Evolutionary conservation across 2,888 invertebrate genomes (phyloP).

Genomic region (Nemurella pictetii): DNA sequence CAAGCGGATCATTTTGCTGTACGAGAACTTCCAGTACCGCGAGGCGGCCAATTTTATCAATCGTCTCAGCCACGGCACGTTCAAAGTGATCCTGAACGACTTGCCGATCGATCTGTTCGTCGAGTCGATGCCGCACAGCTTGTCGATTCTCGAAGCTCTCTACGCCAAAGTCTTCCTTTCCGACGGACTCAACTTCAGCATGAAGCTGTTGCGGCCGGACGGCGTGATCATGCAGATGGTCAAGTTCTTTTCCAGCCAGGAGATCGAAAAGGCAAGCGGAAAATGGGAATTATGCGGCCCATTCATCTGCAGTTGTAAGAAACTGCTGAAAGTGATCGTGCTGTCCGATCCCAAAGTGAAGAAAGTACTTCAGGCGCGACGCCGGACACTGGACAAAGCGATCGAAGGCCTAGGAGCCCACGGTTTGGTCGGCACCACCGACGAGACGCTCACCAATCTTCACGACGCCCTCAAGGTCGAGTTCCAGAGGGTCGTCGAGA

Average conservation of each 20-base stretch:
- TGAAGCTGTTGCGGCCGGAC: constrained; percentile 59
- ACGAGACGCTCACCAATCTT: constrained; percentile 64
- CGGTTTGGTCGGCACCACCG: constrained; percentile 68
- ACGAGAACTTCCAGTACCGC: constrained; percentile 86
- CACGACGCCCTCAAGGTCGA: constrained; percentile 75
- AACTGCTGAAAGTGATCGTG: constrained; percentile 55
- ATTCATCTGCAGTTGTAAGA: constrained; percentile 52
- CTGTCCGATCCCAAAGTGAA: constrained; percentile 57
- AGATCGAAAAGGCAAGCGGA: constrained; percentile 45
- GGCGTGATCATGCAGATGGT: constrained; percentile 85
- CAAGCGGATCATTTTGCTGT: constrained; percentile 69
- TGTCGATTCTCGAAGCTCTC: constrained; percentile 83
- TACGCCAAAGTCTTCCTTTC: constrained; percentile 59
- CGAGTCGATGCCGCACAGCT: constrained; percentile 87
- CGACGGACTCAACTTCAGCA: constrained; percentile 51
- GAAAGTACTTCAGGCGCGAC: constrained; percentile 66
- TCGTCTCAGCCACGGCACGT: constrained; percentile 76
- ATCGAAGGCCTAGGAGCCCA: constrained; percentile 88
- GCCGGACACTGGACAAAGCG: constrained; percentile 78
- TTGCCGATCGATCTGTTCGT: constrained; percentile 84
- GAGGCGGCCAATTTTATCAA: constrained; percentile 86
- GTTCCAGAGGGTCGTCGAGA: constrained; percentile 48
- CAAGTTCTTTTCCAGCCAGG: constrained; percentile 64
- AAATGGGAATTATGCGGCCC: constrained; percentile 50
- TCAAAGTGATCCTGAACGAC: constrained; percentile 66